These are phyloP conservation scores for Xylocampa areola DNA, from an alignment of 2,888 invertebrate species.

Conservation along the genomic window DNA sequence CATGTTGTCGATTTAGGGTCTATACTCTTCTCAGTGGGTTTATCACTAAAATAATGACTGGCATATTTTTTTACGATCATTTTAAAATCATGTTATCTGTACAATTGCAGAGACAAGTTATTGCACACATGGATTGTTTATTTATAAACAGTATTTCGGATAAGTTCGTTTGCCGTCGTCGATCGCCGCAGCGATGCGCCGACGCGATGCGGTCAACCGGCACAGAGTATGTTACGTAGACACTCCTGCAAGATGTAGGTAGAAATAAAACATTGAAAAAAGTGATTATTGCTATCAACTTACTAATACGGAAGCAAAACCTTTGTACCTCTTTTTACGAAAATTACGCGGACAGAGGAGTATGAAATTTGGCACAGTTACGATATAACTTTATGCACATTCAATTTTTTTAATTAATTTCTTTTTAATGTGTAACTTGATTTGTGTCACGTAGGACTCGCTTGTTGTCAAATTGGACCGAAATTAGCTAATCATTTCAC, in stretches of 20 bases:
- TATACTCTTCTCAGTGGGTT: too few species aligned
- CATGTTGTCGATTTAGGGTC: too few species aligned
- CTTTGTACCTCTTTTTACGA: too few species aligned
- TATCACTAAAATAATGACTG: too few species aligned
- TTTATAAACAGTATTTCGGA: conserved; percentile 70
- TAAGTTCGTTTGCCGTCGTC: conserved; percentile 57
- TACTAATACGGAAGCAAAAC: too few species aligned
- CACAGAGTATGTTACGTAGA: conserved; percentile 61
- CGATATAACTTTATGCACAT: too few species aligned
- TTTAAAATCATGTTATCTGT: conserved; percentile 25
- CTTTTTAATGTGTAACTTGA: too few species aligned
- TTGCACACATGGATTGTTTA: conserved; percentile 63
- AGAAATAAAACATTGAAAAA: conserved; percentile 14
- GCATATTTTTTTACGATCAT: background rate
- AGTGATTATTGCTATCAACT: background rate
- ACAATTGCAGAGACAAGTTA: conserved; percentile 38
- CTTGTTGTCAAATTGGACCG: too few species aligned
- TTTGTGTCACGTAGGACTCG: too few species aligned
- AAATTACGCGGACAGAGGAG: too few species aligned
- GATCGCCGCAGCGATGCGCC: conserved; percentile 69
- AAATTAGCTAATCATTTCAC: background rate
- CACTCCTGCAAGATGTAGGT: conserved; percentile 19
- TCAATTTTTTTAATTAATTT: too few species aligned
- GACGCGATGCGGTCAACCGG: conserved; percentile 66
- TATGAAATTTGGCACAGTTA: too few species aligned